Evolutionary conservation across 2,888 invertebrate genomes (phyloP), one percentile per base, ranked within the genome.

Genomic region (Rotaria sp.): DNA sequence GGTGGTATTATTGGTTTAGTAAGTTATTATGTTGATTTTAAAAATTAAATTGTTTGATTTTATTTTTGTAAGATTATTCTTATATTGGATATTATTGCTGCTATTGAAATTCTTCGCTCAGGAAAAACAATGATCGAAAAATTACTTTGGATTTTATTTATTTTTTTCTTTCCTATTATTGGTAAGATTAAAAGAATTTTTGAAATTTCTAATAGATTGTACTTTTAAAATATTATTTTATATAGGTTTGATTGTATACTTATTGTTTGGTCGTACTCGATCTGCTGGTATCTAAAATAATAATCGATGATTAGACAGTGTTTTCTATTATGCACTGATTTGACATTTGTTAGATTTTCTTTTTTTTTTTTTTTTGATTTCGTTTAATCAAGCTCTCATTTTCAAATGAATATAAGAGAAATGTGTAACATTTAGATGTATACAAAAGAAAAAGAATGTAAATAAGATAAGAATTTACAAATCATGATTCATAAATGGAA

Each of bases 121-220:
- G 80, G n/a, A 26, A 80, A 80, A 45, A 45, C 80, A 11, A 10
- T 80, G 10, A n/a, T 80, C 10, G 80, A 80, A 80, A 80, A 80
- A 80, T 2, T 80, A n/a, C 80, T 80, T 45, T 80, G 80, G 80
- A n/a, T 80, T 26, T 80, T 80, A 45, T 80, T 80, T 13, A 80
- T 80, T 8, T 11, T 80, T 11, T 80, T 80, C 15, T 80, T 41
- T 45, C 80, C 80, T 45, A 80, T 80, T 41, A 80, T 80, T 13
- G 80, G 80, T 80, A 80, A 26, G n/a, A 26, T 45, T 10, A 1
- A 15, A 1, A 80, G n/a, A n/a, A n/a, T n/a, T n/a, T 26, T 80
- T 26, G 3, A 26, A 4, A 26, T n/a, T 41, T 45, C 1, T 8
- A n/a, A n/a, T 38, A 38, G 2, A 0, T 18, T 30, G 7, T 38